Percentiles rank a stretch among this genome's conserved stretches.
Evolutionary conservation across 2,888 invertebrate species (phyloP).

Genomic region (Trileptium ribeirensis): DNA sequence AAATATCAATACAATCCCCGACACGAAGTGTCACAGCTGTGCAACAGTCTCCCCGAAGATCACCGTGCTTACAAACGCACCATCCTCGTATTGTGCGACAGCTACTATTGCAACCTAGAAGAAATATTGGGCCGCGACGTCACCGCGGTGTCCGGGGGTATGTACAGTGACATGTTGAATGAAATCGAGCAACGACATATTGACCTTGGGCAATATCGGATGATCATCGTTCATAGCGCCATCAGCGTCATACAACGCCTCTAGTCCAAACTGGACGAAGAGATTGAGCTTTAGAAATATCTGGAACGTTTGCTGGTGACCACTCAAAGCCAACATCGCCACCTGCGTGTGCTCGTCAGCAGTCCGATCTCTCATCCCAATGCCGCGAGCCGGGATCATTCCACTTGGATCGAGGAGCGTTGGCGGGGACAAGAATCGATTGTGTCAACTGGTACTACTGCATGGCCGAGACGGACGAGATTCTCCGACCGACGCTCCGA

Average conservation of each 20-base stretch:
- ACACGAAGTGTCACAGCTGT: background rate
- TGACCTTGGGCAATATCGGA: background rate
- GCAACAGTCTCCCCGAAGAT: background rate
- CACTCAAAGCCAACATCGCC: background rate
- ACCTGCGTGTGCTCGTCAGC: background rate
- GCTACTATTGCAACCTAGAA: background rate
- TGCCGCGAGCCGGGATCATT: background rate
- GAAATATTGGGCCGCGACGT: background rate
- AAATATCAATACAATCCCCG: background rate
- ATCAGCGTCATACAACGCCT: background rate
- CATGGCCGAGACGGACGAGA: background rate
- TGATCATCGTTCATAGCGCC: background rate
- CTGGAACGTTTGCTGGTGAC: background rate
- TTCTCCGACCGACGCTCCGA: background rate
- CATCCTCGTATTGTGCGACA: background rate
- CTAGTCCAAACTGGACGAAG: background rate
- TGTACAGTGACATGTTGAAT: background rate
- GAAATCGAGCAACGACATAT: background rate
- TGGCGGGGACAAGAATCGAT: background rate
- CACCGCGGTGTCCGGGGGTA: background rate
- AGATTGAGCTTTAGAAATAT: background rate
- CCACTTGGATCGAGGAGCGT: background rate
- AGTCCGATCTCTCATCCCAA: background rate
- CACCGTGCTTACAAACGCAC: background rate
- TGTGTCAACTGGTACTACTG: background rate